Conservation (phyloP, 2,113 vertebrate species). For the Hippocampus zosterae region DNA sequence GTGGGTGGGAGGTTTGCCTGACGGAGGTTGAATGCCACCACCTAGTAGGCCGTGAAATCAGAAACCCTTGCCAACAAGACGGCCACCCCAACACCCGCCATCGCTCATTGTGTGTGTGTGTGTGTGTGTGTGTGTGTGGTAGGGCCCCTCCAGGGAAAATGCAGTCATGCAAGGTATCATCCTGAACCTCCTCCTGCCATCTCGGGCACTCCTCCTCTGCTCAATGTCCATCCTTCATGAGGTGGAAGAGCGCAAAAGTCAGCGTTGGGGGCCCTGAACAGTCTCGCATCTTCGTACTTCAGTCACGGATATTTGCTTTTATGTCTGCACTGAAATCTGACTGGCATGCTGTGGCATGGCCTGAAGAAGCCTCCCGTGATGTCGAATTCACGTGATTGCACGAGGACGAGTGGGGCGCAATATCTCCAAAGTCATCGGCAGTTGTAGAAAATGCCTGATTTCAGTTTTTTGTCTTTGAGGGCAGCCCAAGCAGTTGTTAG, state of each 20-base stretch:
- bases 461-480: too few species aligned
- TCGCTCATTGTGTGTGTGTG: conserved; percentile 28
- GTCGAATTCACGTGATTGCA: too few species aligned
- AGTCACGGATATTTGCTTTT: too few species aligned
- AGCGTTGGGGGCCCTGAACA: neutral
- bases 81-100: conserved; percentile 66
- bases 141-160: conserved; percentile 52
- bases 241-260: neutral
- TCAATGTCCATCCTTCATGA: conserved; percentile 23
- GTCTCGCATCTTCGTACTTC: too few species aligned
- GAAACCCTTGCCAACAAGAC: conserved; percentile 71
- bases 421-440: too few species aligned
- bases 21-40: conserved; percentile 68
- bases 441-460: too few species aligned
- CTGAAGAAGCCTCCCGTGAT: too few species aligned
- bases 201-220: conserved; percentile 33
- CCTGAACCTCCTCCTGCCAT: conserved; percentile 50
- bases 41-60: conserved; percentile 74
- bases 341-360: too few species aligned
- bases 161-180: conserved; percentile 71
- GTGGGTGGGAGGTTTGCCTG: conserved; percentile 51
- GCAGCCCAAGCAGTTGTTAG: too few species aligned
- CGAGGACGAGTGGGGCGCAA: too few species aligned
- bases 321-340: too few species aligned
- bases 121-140: conserved; percentile 36